A percentile compares a stretch with the other conserved stretches of the same genome.
Conservation (phyloP, 2,797 vertebrate genomes). For the Tolypeutes matacus region DNA sequence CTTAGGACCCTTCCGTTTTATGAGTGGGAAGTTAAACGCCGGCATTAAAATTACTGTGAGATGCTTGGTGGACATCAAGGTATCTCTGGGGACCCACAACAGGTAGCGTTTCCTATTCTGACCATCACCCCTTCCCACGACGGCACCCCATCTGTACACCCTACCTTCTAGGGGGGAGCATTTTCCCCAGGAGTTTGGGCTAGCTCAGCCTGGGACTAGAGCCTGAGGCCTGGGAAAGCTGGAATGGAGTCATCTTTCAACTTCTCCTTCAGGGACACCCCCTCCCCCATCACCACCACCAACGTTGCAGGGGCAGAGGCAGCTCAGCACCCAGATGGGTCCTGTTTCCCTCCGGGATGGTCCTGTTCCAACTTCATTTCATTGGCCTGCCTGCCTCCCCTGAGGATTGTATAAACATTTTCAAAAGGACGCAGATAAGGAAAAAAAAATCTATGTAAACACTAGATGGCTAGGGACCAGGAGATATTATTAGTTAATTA, state of each 20-base stretch:
- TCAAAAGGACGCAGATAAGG: conserved; percentile 83
- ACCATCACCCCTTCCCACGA: neutral
- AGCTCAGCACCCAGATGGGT: conserved; percentile 76
- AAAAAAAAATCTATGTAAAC: conserved; percentile 73
- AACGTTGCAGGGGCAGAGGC: neutral
- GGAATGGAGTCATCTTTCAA: conserved; percentile 29
- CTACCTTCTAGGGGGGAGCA: neutral
- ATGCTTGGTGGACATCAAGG: neutral
- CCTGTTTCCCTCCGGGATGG: conserved; percentile 65
- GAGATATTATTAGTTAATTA: conserved; percentile 81
- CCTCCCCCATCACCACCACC: neutral
- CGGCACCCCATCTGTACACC: neutral
- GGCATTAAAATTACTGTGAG: neutral
- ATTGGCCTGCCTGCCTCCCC: conserved; percentile 69
- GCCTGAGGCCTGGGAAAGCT: conserved; percentile 44
- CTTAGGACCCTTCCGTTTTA: neutral
- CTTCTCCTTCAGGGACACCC: neutral
- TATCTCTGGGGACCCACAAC: neutral
- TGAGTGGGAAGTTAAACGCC: neutral
- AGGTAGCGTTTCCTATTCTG: neutral
- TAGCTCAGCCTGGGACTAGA: conserved; percentile 19
- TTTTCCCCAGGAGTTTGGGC: conserved; percentile 47
- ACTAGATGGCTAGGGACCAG: conserved; percentile 77
- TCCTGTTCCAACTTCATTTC: conserved; percentile 68
- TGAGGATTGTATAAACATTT: conserved; percentile 83